Evolutionary conservation across 2,888 invertebrate species (phyloP), one percentile per base, ranked within the genome.

Genomic region (Mythimna albipuncta): DNA sequence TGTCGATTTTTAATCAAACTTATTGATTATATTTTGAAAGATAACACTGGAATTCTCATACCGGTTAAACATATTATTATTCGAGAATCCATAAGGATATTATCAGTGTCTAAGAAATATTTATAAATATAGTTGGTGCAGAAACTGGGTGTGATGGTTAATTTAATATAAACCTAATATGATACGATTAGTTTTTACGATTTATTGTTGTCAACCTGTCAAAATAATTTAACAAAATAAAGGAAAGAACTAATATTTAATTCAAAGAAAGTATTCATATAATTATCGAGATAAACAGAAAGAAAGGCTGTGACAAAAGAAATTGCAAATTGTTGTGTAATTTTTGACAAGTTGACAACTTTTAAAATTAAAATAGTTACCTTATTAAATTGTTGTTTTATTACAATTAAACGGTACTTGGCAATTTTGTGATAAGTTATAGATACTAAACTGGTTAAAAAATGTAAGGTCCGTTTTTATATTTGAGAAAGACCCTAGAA

Each of bases 371-470:
- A 35, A 47, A 66, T 38, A 67, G 81, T 80, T 81, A 81, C 75
- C 78, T 83, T 58, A 64, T 67, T 26, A 57, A 69, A 72, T 65
- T 57, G 58, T 67, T 81, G 55, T 64, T 83, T 67, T 32, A 58
- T 57, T 67, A 58, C 69, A 64, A 69, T 67, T 13, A 57, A 54
- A 58, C 4, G 38, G 68, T 69, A 65, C 63, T 83, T 73, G 44
- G 58, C 16, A 72, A 52, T 64, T 57, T 76, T 81, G 84, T 83
- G 83, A 83, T 83, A 81, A 71, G 65, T 59, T 44, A 57, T 32
- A 26, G 3, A 16, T 47, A 16, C 11, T 16, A 38, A 26, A 79
- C 52, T 4, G 4, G 32, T 32, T 32, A 32, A 32, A 32, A 32
- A 32, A 32, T 32, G 5, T 4, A 32, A 32, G 32, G 5, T 5